Conservation (phyloP, 2,888 invertebrate genomes). For the Nephrotoma flavescens region DNA sequence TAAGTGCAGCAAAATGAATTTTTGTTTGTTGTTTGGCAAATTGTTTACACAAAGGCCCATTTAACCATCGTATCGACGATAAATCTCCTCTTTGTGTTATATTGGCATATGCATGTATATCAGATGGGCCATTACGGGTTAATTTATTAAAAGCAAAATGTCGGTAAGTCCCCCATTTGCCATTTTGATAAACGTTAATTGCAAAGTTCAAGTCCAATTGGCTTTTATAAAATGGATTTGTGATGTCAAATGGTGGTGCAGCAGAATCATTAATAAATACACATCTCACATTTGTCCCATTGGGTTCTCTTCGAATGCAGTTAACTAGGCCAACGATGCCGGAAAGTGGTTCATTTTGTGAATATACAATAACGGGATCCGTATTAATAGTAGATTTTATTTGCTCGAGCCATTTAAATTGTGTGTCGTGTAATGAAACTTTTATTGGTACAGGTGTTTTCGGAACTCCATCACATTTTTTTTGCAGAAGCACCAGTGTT, state of each 20-base stretch:
- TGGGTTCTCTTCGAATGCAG: slow-evolving; percentile 68
- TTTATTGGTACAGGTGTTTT: slow-evolving; percentile 16
- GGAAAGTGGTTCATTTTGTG: slow-evolving; percentile 49
- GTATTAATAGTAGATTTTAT: slow-evolving; percentile 14
- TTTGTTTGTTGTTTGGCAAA: slow-evolving; percentile 22
- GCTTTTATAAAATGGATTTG: slow-evolving; percentile 45
- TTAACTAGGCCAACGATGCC: slow-evolving; percentile 80
- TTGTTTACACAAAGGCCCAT: slow-evolving; percentile 42
- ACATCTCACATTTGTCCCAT: slow-evolving; percentile 47
- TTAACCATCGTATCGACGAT: slow-evolving; percentile 70
- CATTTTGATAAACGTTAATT: slow-evolving; percentile 57
- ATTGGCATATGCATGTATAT: slow-evolving; percentile 62
- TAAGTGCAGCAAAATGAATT: slow-evolving; percentile 65
- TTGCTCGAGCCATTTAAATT: slow-evolving; percentile 23
- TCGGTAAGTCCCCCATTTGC: slow-evolving; percentile 59
- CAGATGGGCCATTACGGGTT: slow-evolving; percentile 27
- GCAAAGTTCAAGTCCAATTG: slow-evolving; percentile 60
- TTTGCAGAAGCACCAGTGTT: slow-evolving; percentile 23
- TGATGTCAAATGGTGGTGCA: slow-evolving; percentile 49
- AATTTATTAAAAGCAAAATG: slow-evolving; percentile 50
- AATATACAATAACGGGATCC: slow-evolving; percentile 35
- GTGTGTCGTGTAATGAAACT: slow-evolving; percentile 19
- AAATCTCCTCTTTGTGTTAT: slow-evolving; percentile 73
- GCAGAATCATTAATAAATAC: slow-evolving; percentile 46
- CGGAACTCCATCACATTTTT: slow-evolving; percentile 16